Evolutionary conservation across 2,113 vertebrate species (phyloP).

Genomic region (Pogonocichla stellata): DNA sequence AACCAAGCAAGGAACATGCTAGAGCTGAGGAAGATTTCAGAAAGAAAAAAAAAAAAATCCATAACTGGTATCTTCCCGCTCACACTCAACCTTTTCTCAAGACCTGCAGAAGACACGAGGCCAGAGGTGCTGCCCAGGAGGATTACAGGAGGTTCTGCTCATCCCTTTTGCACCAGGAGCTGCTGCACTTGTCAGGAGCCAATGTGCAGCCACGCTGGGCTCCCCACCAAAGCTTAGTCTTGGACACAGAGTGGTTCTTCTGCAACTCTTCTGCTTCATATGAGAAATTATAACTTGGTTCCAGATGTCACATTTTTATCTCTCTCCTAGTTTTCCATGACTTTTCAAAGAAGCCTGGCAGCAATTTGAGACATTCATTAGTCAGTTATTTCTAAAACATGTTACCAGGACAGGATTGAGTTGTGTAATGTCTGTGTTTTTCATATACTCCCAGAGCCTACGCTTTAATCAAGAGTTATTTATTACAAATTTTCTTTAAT

Average conservation of each 20-base stretch:
- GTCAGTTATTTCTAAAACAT: constrained; percentile 33
- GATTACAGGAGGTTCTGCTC: neutral
- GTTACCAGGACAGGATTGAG: constrained; percentile 22
- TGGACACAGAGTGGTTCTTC: neutral
- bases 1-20: neutral
- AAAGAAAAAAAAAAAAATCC: neutral
- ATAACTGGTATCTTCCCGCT: neutral
- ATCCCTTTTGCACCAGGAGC: neutral
- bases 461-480: constrained; percentile 39
- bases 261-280: neutral
- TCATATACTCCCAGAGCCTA: constrained; percentile 7
- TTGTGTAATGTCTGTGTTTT: constrained; percentile 53
- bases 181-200: neutral
- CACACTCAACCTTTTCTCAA: neutral
- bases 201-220: fast-evolving
- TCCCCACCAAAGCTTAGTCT: neutral
- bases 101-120: neutral
- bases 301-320: constrained; percentile 59
- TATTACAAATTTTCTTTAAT: constrained; percentile 20
- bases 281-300: neutral
- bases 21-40: neutral
- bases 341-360: constrained; percentile 56
- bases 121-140: neutral
- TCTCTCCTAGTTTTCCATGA: constrained; percentile 20
- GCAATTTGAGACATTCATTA: constrained; percentile 54